These are phyloP conservation scores for Xestia ashworthii DNA, from an alignment of 2,888 invertebrate species.

Conservation along the genomic window DNA sequence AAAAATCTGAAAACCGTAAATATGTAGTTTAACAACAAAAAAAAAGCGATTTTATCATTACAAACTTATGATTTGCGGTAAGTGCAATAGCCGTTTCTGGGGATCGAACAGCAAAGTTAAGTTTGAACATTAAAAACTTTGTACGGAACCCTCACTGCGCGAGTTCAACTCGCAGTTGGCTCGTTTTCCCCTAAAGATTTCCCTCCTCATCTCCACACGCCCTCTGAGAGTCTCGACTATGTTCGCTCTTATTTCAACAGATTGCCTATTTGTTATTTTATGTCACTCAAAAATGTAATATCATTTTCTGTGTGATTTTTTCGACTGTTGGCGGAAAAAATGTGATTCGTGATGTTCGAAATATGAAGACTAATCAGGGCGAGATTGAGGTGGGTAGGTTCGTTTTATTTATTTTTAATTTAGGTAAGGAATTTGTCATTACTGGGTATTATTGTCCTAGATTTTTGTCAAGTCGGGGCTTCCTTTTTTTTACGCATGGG, in stretches of 20 bases:
- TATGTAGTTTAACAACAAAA: no score
- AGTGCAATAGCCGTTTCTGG: no score
- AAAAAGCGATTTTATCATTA: no score
- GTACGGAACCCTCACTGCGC: no score
- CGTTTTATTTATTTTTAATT: conserved; percentile 5
- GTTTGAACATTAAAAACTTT: no score
- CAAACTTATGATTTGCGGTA: no score
- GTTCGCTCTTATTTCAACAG: conserved; percentile 41
- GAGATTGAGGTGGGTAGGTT: not conserved
- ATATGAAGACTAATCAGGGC: conserved; percentile 29
- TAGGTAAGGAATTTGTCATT: not conserved
- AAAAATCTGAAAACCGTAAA: no score
- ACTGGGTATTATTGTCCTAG: not conserved
- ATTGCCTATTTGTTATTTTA: conserved; percentile 54
- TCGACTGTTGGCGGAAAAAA: conserved; percentile 13
- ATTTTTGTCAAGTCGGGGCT: not conserved
- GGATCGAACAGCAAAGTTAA: no score
- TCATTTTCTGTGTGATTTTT: conserved; percentile 40
- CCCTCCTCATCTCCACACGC: not conserved
- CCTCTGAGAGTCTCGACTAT: conserved; percentile 1
- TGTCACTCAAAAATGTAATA: conserved; percentile 59
- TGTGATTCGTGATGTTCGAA: conserved; percentile 33
- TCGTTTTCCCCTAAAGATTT: conserved; percentile 24
- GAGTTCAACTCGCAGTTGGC: no score
- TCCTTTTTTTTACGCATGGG: no score